These are phyloP conservation scores for Steinernema feltiae DNA, from an alignment of 1,140 invertebrate species.

Conservation along the genomic window DNA sequence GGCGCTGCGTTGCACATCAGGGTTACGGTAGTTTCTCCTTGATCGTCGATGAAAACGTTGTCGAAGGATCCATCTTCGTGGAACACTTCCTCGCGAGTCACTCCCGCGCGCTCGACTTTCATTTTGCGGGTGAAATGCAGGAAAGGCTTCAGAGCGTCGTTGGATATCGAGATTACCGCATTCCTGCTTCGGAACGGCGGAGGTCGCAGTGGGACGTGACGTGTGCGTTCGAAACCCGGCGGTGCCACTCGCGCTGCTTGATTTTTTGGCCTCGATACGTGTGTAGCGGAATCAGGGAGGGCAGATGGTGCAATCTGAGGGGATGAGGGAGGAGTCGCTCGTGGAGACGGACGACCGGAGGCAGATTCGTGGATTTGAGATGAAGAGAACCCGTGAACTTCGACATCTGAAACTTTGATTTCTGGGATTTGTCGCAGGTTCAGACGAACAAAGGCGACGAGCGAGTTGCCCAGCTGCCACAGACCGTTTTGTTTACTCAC, in stretches of 20 bases:
- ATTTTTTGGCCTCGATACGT: too few relatives aligned
- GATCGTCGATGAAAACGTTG: not conserved
- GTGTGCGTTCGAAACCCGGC: too few relatives aligned
- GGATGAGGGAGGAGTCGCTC: too few relatives aligned
- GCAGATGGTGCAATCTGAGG: too few relatives aligned
- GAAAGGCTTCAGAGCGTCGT: not conserved
- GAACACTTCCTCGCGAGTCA: not conserved
- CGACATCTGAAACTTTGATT: not conserved
- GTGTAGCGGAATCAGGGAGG: too few relatives aligned
- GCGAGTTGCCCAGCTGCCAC: not conserved
- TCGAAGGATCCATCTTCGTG: not conserved
- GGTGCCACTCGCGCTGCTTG: too few relatives aligned
- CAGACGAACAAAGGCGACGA: not conserved
- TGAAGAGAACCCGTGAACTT: not conserved
- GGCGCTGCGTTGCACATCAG: not conserved
- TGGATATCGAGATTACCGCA: not conserved
- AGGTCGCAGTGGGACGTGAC: too few relatives aligned
- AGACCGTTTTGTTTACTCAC: not conserved
- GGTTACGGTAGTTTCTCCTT: not conserved
- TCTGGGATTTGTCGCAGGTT: too few relatives aligned
- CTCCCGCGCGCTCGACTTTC: not conserved
- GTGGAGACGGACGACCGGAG: not conserved
- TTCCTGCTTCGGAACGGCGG: too few relatives aligned
- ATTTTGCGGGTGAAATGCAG: not conserved
- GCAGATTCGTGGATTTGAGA: not conserved